Evolutionary conservation across 2,113 vertebrate species (phyloP), one percentile per base, ranked within the genome.

Genomic region (Panthera leo): DNA sequence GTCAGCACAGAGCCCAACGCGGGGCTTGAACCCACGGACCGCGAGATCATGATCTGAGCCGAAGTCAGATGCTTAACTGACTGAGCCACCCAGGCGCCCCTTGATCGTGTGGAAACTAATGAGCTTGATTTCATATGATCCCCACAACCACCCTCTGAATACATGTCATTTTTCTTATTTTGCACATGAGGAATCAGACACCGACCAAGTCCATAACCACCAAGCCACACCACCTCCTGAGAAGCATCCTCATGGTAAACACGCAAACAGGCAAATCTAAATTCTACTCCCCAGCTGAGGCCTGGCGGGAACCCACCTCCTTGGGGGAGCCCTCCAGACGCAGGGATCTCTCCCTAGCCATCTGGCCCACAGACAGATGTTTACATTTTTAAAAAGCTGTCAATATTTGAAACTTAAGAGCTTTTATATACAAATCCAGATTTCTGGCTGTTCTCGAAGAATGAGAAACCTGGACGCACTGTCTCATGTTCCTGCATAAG

Each of bases 381-480:
- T 51, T 78, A 86, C 10, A 31, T 70, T 88, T 25, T 31, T 5
- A 5, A 65, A 78, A 70, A 71, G 25, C n/a, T 55, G 65, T 80
- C 82, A n/a, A 55, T 53, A 51, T 87, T 95, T 87, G 65, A 85
- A 83, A 27, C 53, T 5, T 1, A 61, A 39, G 13, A 93, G 82
- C 7, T 31, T 97, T 80, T 88, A 21, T 10, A 8, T 39, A 53
- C 9, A 67, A n/a, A 61, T n/a, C 25, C 13, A 91, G 83, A 34
- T 83, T 78, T 71, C 83, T 65, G 83, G 65, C 55, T 93, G 85
- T 95, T 93, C 65, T 76, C 34, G 79, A 78, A 53, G 67, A 75
- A 12, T 29, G 70, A 67, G 67, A 42, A 76, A 15, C 34, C 45
- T 65, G 84, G 85, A 70, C 25, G 2, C 25, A 0, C 0, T 1